phyloP scores from a whole-genome alignment of 2,888 invertebrate genomes.

The Orthosia incerta region DNA sequence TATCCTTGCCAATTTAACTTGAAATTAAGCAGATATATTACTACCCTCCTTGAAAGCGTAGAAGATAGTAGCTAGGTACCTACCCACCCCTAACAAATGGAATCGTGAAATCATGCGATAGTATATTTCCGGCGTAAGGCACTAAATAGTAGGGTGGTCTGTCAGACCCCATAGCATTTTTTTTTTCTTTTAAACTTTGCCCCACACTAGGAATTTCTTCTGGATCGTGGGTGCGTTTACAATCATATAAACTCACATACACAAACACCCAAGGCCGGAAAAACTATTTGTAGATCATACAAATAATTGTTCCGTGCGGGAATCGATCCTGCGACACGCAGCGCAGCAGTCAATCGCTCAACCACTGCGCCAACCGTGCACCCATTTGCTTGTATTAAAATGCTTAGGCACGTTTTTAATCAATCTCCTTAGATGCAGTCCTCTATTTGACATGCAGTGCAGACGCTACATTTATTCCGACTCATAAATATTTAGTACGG shows the following conservation, averaged over 20 bases:
- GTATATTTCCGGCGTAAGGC: constrained; percentile 49
- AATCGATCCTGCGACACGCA: no score
- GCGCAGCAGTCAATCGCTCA: no score
- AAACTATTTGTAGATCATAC: no score
- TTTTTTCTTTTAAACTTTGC: no score
- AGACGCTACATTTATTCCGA: constrained; percentile 30
- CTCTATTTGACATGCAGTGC: constrained; percentile 48
- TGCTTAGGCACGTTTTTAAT: constrained; percentile 76
- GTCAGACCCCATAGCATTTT: constrained; percentile 56
- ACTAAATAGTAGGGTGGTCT: constrained; percentile 57
- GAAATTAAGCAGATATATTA: constrained; percentile 46
- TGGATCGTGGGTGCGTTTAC: no score
- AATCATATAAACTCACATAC: no score
- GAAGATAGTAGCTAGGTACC: neutral
- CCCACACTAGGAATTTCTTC: no score
- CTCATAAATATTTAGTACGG: constrained; percentile 58
- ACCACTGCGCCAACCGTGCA: no score
- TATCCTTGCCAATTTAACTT: constrained; percentile 47
- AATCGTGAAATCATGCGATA: constrained; percentile 36
- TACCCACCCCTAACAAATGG: constrained; percentile 5
- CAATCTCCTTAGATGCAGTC: constrained; percentile 63
- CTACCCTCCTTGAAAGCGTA: constrained; percentile 24
- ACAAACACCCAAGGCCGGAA: no score
- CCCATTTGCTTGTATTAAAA: constrained; percentile 72
- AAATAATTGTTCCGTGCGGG: no score